Percentiles rank a stretch among this genome's conserved stretches.
Conservation (phyloP, 1,140 invertebrate species). For the Drosophila pallidifrons region DNA sequence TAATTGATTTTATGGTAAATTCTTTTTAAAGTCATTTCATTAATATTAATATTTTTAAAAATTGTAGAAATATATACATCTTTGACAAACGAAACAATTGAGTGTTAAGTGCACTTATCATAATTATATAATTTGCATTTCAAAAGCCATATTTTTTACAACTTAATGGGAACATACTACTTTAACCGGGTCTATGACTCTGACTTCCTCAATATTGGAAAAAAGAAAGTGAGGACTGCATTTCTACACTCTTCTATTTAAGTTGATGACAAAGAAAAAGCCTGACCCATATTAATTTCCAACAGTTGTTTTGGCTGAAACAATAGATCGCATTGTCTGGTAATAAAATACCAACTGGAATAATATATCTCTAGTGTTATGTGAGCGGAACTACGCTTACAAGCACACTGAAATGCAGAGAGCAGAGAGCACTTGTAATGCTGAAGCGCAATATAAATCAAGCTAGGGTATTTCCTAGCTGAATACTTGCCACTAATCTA, state of each 20-base stretch:
- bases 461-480: constrained; percentile 6
- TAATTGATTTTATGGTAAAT: too few relatives aligned
- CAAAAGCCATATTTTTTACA: background rate
- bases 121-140: background rate
- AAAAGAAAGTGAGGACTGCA: constrained; percentile 2
- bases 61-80: too few relatives aligned
- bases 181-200: constrained; percentile 5
- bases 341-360: constrained; percentile 20
- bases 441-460: background rate
- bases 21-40: too few relatives aligned
- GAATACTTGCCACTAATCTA: background rate
- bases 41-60: too few relatives aligned
- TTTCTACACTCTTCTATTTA: background rate
- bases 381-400: constrained; percentile 2
- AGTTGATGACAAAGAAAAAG: constrained; percentile 9
- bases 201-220: background rate
- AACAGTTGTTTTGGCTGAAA: constrained; percentile 16
- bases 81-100: background rate
- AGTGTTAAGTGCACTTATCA: background rate
- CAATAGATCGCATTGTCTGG: constrained; percentile 19
- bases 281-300: constrained; percentile 19
- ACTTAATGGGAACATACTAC: background rate
- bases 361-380: background rate
- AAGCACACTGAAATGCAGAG: background rate
- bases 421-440: too few relatives aligned